These are phyloP conservation scores for Platichthys stellatus DNA, from an alignment of 2,113 vertebrate genomes.

Conservation along the genomic window DNA sequence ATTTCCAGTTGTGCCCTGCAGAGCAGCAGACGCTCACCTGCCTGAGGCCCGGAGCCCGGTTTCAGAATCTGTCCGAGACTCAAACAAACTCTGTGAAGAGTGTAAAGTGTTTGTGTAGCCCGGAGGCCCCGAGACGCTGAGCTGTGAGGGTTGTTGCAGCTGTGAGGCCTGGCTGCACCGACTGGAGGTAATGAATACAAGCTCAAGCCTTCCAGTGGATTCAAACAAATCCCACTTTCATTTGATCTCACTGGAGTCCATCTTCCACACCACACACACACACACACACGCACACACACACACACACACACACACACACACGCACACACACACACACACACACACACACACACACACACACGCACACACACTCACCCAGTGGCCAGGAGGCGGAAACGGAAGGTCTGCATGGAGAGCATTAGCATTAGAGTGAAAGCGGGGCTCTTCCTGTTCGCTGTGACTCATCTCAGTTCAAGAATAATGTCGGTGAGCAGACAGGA, in stretches of 20 bases:
- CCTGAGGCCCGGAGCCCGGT: not conserved
- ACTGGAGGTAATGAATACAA: slow-evolving; percentile 25
- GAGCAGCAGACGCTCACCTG: not conserved
- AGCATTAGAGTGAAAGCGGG: slow-evolving; percentile 51
- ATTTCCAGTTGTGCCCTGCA: not conserved
- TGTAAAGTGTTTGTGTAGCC: slow-evolving; percentile 10
- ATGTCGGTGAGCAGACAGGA: slow-evolving; percentile 53
- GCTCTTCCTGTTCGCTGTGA: slow-evolving; percentile 54
- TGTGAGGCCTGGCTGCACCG: slow-evolving; percentile 32
- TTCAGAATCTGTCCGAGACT: not conserved
- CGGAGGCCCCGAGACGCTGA: not conserved
- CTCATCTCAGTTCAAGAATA: slow-evolving; percentile 72
- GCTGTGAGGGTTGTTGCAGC: slow-evolving; percentile 47
- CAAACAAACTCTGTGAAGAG: slow-evolving; percentile 9
- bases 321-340: slow-evolving; percentile 1
- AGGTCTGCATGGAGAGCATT: slow-evolving; percentile 51
- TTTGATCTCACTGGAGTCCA: slow-evolving; percentile 65
- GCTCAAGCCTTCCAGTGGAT: slow-evolving; percentile 39
- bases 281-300: slow-evolving; percentile 1
- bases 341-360: not conserved
- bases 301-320: slow-evolving; percentile 8
- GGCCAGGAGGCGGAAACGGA: slow-evolving; percentile 49
- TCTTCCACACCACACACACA: slow-evolving; percentile 21
- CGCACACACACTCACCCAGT: not conserved
- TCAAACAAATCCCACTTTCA: slow-evolving; percentile 52